These are phyloP conservation scores for Stenodema calcarata DNA, from an alignment of 2,888 invertebrate species.

Conservation along the genomic window DNA sequence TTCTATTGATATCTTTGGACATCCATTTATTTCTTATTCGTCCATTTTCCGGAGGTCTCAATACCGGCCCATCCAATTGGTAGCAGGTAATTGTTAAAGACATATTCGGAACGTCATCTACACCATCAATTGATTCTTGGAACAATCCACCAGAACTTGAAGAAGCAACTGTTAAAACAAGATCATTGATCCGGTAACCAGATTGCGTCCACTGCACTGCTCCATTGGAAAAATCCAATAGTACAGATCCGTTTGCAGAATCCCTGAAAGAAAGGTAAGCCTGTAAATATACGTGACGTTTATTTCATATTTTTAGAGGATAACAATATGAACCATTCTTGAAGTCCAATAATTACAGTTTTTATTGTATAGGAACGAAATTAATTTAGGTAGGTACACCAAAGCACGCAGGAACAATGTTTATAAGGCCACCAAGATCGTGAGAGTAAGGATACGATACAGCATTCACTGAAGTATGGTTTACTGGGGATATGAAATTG, in stretches of 20 bases:
- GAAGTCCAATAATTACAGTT: too few relatives aligned
- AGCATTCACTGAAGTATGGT: too few relatives aligned
- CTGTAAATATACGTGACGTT: too few relatives aligned
- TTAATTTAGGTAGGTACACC: too few relatives aligned
- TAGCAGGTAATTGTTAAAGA: neutral
- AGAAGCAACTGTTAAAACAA: neutral
- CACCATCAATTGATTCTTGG: neutral
- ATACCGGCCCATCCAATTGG: neutral
- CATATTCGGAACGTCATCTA: neutral
- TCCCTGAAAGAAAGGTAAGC: neutral
- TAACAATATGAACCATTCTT: too few relatives aligned
- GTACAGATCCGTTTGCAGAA: neutral
- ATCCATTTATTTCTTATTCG: neutral
- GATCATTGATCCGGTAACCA: neutral
- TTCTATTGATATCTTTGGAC: neutral
- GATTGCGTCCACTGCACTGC: neutral
- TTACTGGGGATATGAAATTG: too few relatives aligned
- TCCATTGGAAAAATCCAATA: neutral
- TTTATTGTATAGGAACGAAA: too few relatives aligned
- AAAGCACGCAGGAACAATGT: too few relatives aligned
- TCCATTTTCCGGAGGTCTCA: neutral
- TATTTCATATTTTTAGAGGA: too few relatives aligned
- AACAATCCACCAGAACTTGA: neutral
- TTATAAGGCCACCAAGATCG: too few relatives aligned
- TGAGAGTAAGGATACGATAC: too few relatives aligned